A percentile compares a stretch with the other conserved stretches of the same genome.
Evolutionary conservation across 2,888 invertebrate genomes (phyloP).

Genomic region (Halocaridina rubra): DNA sequence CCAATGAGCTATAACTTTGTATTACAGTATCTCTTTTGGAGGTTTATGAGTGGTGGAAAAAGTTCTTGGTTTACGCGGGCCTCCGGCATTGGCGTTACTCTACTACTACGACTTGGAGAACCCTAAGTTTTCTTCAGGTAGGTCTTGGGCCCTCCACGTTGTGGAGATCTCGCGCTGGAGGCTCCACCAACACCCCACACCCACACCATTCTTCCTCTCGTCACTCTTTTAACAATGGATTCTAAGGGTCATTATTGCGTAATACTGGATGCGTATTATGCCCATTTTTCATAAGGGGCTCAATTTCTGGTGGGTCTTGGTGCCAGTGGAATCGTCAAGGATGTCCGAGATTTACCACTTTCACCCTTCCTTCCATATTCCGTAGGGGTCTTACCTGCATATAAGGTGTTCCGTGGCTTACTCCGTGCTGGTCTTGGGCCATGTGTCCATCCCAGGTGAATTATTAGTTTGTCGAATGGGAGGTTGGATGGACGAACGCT

Average conservation of each 20-base stretch:
- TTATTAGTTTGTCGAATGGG: constrained; percentile 40
- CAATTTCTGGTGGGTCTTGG: constrained; percentile 25
- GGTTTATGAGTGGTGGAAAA: constrained; percentile 12
- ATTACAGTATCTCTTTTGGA: background rate
- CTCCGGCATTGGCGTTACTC: constrained; percentile 10
- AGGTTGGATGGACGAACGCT: background rate
- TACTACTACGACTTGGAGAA: constrained; percentile 2
- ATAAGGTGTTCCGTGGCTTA: background rate
- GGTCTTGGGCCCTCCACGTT: constrained; percentile 39
- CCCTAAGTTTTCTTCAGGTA: constrained; percentile 18
- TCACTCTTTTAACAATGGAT: background rate
- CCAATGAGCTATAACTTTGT: background rate
- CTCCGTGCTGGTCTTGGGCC: background rate
- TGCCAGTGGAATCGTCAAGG: constrained; percentile 15
- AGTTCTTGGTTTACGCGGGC: constrained; percentile 11
- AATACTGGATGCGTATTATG: background rate
- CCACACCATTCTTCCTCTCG: background rate
- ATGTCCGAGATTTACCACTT: constrained; percentile 19
- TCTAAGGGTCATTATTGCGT: constrained; percentile 13
- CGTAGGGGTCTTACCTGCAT: background rate
- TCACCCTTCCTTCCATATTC: background rate
- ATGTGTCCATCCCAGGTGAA: constrained; percentile 25
- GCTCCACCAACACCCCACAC: background rate
- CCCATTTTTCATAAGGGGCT: background rate
- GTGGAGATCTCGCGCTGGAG: background rate